Evolutionary conservation across 64 coral and sea anemone genomes (phyloP).

Genomic region (Montipora capricornis): DNA sequence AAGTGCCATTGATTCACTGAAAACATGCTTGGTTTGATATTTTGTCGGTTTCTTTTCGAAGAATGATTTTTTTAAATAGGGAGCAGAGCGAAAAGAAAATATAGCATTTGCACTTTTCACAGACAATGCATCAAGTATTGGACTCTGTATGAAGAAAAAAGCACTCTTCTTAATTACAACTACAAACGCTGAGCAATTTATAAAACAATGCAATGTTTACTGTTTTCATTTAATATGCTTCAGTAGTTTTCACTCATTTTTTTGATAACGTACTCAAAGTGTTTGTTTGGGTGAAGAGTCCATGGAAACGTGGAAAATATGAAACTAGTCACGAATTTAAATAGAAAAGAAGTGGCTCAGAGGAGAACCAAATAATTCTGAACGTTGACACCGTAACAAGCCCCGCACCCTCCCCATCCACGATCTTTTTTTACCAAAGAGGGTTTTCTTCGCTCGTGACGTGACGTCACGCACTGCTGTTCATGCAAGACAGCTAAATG

Average conservation of each 20-base stretch:
- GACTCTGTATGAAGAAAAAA: background rate
- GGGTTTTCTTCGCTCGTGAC: background rate
- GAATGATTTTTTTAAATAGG: background rate
- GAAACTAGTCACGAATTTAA: background rate
- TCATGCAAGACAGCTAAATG: slow-evolving; percentile 35
- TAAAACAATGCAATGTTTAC: background rate
- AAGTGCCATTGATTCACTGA: too few species aligned
- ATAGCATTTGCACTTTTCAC: background rate
- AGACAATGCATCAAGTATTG: background rate
- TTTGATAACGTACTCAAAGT: background rate
- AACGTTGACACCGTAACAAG: too few species aligned
- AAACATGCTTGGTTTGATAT: too few species aligned
- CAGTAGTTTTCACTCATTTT: background rate
- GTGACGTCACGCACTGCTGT: slow-evolving; percentile 54
- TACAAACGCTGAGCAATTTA: background rate
- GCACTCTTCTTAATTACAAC: background rate
- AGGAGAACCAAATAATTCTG: too few species aligned
- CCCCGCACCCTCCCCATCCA: background rate
- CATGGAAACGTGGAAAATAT: background rate
- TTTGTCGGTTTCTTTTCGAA: too few species aligned
- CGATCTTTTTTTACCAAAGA: background rate
- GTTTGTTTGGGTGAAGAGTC: background rate
- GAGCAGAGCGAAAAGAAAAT: background rate
- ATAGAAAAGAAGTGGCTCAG: too few species aligned
- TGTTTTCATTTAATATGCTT: background rate